phyloP scores from a whole-genome alignment of 1,140 invertebrate genomes.

The Psilanteris sp. region DNA sequence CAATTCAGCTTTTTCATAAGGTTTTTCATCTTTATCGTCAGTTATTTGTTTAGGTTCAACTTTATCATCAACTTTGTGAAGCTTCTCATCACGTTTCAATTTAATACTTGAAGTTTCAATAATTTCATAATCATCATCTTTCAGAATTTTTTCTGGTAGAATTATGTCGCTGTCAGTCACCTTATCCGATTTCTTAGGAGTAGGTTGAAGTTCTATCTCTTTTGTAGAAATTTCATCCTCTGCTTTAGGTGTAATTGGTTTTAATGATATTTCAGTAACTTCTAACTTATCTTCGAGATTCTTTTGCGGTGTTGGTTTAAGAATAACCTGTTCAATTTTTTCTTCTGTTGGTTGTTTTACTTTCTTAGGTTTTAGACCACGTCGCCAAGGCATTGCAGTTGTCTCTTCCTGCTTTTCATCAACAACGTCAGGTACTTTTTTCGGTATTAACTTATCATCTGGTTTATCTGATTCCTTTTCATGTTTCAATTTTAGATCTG shows the following conservation, averaged over 20 bases:
- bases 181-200: slow-evolving; percentile 1
- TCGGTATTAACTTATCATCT: slow-evolving; percentile 51
- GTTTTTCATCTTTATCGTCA: slow-evolving; percentile 70
- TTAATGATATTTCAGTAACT: slow-evolving; percentile 16
- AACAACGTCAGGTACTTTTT: slow-evolving; percentile 66
- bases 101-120: too few species aligned
- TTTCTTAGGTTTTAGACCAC: slow-evolving; percentile 69
- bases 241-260: slow-evolving; percentile 11
- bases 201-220: slow-evolving; percentile 16
- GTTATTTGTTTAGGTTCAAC: slow-evolving; percentile 62
- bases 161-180: too few species aligned
- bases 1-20: background rate
- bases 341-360: slow-evolving; percentile 59
- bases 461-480: slow-evolving; percentile 70
- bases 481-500: slow-evolving; percentile 69
- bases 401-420: slow-evolving; percentile 81
- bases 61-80: background rate
- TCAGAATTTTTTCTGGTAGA: too few species aligned
- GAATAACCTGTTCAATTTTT: slow-evolving; percentile 18
- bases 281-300: slow-evolving; percentile 24
- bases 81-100: too few species aligned
- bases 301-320: slow-evolving; percentile 31
- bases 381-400: slow-evolving; percentile 73
- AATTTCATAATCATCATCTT: too few species aligned
- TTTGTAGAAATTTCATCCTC: slow-evolving; percentile 63